Conservation (phyloP, 2,888 invertebrate species). For the Drosophila gaucha region DNA sequence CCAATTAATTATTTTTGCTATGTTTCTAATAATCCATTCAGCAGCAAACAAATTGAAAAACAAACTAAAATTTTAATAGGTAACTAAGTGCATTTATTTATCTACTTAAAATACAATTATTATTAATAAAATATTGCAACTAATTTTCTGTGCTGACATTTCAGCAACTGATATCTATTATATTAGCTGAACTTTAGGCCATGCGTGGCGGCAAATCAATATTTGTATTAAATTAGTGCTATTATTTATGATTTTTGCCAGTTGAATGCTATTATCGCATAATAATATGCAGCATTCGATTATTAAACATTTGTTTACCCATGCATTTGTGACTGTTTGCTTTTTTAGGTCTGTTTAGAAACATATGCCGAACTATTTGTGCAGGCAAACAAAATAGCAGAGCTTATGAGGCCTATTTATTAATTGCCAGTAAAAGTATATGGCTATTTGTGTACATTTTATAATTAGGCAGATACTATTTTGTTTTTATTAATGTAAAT, state of each 20-base stretch:
- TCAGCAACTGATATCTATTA: conserved; percentile 5
- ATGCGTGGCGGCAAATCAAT: conserved; percentile 28
- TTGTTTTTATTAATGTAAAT: conserved; percentile 17
- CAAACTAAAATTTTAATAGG: background rate
- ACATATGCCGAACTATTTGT: conserved; percentile 13
- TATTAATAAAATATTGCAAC: background rate
- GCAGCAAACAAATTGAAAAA: background rate
- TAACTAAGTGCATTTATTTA: background rate
- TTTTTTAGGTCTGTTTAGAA: conserved; percentile 3
- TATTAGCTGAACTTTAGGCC: conserved; percentile 9
- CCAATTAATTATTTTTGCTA: background rate
- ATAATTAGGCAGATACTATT: conserved; percentile 15
- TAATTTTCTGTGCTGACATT: conserved; percentile 2
- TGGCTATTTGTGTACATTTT: conserved; percentile 5
- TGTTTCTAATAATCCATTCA: background rate
- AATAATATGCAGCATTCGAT: conserved; percentile 27
- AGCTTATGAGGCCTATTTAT: conserved; percentile 22
- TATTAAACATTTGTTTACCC: conserved; percentile 17
- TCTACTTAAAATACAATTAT: conserved; percentile 7
- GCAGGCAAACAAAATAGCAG: conserved; percentile 22
- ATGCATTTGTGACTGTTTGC: background rate
- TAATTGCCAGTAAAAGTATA: conserved; percentile 31
- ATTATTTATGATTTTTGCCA: conserved; percentile 26
- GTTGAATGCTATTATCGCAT: conserved; percentile 21
- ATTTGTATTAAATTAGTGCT: conserved; percentile 35